phyloP scores from a whole-genome alignment of 37 sponge, comb jelly and placozoan genomes.

The Lycopodina hypogea region DNA sequence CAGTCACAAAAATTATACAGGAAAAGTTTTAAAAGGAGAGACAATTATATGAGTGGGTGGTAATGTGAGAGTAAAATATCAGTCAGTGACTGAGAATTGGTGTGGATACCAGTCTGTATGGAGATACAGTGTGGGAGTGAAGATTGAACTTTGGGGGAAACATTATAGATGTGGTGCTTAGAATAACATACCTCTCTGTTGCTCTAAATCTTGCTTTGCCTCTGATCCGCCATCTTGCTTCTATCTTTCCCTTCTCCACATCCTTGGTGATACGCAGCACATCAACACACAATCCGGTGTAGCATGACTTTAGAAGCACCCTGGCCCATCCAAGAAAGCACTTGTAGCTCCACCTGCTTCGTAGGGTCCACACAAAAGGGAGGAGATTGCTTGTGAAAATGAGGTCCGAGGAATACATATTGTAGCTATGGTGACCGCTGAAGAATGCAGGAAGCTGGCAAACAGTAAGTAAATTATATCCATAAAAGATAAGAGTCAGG shows the following conservation, averaged over 20 bases:
- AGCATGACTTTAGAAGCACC: neutral
- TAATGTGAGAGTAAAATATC: too few relatives aligned
- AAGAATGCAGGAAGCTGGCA: constrained; percentile 61
- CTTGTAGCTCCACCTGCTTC: constrained; percentile 27
- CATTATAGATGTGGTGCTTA: too few relatives aligned
- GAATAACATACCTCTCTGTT: constrained; percentile 43
- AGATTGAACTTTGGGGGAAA: too few relatives aligned
- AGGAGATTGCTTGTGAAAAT: constrained; percentile 46
- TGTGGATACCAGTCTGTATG: too few relatives aligned
- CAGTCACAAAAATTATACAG: too few relatives aligned
- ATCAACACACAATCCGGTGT: constrained; percentile 21
- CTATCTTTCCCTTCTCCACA: constrained; percentile 45
- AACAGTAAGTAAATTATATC: neutral
- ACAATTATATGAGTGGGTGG: too few relatives aligned
- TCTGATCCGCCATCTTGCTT: constrained; percentile 63
- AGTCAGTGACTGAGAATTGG: too few relatives aligned
- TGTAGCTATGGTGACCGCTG: constrained; percentile 52
- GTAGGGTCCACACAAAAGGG: neutral
- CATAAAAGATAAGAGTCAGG: neutral
- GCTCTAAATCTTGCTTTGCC: constrained; percentile 22
- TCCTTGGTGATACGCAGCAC: constrained; percentile 70
- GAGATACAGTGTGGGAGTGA: too few relatives aligned
- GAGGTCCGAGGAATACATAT: constrained; percentile 42
- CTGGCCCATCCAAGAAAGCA: constrained; percentile 10
- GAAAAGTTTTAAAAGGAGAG: too few relatives aligned